These are phyloP conservation scores for Coenobita brevimanus DNA, from an alignment of 1,140 invertebrate species.

Conservation along the genomic window DNA sequence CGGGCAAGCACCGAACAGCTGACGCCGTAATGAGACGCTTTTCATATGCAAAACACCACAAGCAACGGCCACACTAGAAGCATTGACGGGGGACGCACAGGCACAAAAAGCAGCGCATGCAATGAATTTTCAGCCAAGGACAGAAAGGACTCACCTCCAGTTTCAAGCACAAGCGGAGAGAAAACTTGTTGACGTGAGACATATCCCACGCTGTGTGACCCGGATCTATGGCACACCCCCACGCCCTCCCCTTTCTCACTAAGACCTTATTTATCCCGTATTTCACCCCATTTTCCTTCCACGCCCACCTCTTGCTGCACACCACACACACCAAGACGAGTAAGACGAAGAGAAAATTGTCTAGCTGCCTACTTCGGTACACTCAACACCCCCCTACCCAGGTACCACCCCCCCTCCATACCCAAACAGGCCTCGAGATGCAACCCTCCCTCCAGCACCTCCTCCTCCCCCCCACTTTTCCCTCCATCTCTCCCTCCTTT, in stretches of 20 bases:
- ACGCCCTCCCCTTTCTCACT: not conserved
- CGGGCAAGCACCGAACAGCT: constrained; percentile 53
- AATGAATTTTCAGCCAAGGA: constrained; percentile 16
- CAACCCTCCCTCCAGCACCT: not conserved
- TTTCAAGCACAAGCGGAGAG: constrained; percentile 26
- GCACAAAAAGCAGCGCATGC: constrained; percentile 30
- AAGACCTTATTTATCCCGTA: not conserved
- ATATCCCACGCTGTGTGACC: not conserved
- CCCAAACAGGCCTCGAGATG: not conserved
- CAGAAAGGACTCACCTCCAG: constrained; percentile 31
- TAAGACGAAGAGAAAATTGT: constrained; percentile 19
- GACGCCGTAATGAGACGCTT: constrained; percentile 40
- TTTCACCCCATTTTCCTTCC: not conserved
- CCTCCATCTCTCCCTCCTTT: not conserved
- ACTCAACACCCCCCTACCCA: not conserved
- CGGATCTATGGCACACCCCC: not conserved
- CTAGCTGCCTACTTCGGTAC: constrained; percentile 16
- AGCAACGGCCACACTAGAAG: constrained; percentile 37
- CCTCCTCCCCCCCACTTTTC: not conserved
- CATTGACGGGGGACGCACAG: constrained; percentile 27
- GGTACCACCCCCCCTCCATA: not conserved
- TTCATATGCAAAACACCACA: constrained; percentile 56
- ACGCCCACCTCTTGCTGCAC: not conserved
- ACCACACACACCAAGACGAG: constrained; percentile 23
- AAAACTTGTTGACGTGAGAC: constrained; percentile 2